Evolutionary conservation across 2,113 vertebrate genomes (phyloP), one percentile per base, ranked within the genome.

Genomic region (Trochalopteron elliotii): DNA sequence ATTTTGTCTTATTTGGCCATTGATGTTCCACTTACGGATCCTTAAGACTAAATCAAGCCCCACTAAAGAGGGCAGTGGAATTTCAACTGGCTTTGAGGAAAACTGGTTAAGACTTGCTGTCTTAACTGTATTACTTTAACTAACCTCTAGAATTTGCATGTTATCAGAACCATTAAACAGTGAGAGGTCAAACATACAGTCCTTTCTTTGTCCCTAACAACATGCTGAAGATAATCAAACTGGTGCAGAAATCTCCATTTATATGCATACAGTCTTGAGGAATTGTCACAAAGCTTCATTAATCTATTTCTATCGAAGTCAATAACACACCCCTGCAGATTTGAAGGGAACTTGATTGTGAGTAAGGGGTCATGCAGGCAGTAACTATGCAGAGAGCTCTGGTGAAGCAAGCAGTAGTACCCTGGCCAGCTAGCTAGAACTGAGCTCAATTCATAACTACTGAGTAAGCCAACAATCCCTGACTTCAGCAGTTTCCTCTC

Each of bases 181-280:
- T 0, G 2, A 77, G n/a, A 44, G 17, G 70, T 39, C 40, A 80
- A 40, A 78, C 3, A 74, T 2, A 50, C 0, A 0, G 45, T n/a
- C 3, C 1, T 49, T 85, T 72, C 37, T 67, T 30, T 4, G 2
- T 22, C 63, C 55, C 39, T 69, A 80, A 53, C 0, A 2, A 82
- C 25, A 56, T 7, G 44, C 3, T 33, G 39, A 84, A 91, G 27
- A 67, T 55, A 87, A 91, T 72, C 31, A 72, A 47, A 83, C 21
- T 35, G 28, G 17, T 45, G 49, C 15, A 57, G 59, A 82, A 64
- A 44, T 64, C 27, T 37, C 44, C 57, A 56, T 40, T 89, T 71
- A 50, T 21, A 42, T 21, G 27, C 67, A 65, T 3, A 25, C 24
- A 72, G 15, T 53, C 28, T 68, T 53, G 25, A 37, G 57, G 42